A percentile compares a stretch with the other conserved stretches of the same genome.
Conservation (phyloP, 2,797 vertebrate species). For the Characodon lateralis region DNA sequence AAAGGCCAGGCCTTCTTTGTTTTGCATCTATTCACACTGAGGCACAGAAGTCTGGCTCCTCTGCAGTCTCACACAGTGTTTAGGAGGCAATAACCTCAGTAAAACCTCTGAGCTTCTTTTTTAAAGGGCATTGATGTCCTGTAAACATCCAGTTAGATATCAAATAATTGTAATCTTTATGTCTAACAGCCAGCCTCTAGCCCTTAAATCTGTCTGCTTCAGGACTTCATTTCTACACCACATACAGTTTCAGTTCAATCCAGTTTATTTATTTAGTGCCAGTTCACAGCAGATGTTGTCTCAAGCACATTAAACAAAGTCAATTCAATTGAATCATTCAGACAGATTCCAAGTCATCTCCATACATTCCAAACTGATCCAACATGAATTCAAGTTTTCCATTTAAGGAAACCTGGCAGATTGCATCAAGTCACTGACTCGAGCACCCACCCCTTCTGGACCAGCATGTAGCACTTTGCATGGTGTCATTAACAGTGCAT, state of each 20-base stretch:
- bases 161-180: conserved; percentile 30
- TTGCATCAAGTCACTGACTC: neutral
- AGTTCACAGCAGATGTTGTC: neutral
- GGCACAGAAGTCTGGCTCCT: conserved; percentile 38
- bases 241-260: neutral
- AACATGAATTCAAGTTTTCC: too few relatives aligned
- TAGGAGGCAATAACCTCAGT: conserved; percentile 15
- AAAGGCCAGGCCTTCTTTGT: conserved; percentile 57
- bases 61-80: conserved; percentile 35
- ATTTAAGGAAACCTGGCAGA: too few relatives aligned
- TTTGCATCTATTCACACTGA: conserved; percentile 43
- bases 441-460: neutral
- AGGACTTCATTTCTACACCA: conserved; percentile 20
- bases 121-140: conserved; percentile 35
- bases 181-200: neutral
- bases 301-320: too few relatives aligned
- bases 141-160: conserved; percentile 37
- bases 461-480: neutral
- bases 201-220: conserved; percentile 11
- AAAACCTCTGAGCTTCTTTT: conserved; percentile 37
- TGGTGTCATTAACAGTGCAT: neutral
- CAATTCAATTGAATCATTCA: too few relatives aligned
- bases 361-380: neutral
- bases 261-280: neutral
- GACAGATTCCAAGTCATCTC: too few relatives aligned